Percentiles rank a stretch among this genome's conserved stretches.
These are phyloP conservation scores for Erebia palarica DNA, from an alignment of 2,888 invertebrate species.

Conservation along the genomic window DNA sequence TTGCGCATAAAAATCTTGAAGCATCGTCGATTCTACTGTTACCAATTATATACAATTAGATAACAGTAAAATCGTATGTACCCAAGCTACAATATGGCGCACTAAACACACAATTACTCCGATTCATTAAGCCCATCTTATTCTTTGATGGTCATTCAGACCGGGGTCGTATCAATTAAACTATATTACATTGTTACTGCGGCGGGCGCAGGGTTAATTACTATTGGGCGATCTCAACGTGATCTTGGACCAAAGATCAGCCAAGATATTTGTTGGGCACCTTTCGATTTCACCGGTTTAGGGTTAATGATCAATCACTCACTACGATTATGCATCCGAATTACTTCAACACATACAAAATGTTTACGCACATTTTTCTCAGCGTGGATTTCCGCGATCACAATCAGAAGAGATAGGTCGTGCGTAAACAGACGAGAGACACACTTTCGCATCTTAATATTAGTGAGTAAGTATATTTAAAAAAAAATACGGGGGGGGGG, in stretches of 20 bases:
- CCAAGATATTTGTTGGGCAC: constrained; percentile 58
- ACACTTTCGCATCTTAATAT: no score
- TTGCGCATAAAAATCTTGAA: no score
- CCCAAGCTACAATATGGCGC: constrained; percentile 16
- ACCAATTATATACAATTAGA: constrained; percentile 14
- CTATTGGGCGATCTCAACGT: constrained; percentile 69
- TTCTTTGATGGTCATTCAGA: constrained; percentile 55
- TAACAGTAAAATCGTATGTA: constrained; percentile 13
- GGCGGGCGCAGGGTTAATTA: constrained; percentile 71
- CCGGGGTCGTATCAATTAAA: constrained; percentile 78
- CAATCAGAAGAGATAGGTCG: no score
- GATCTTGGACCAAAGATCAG: constrained; percentile 61
- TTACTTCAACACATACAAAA: constrained; percentile 10
- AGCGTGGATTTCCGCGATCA: no score
- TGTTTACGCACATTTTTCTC: background rate
- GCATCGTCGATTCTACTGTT: no score
- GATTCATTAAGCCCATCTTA: constrained; percentile 55
- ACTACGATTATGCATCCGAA: constrained; percentile 15
- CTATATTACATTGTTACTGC: constrained; percentile 76
- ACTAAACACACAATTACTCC: constrained; percentile 37
- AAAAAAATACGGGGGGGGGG: no score
- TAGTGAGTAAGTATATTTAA: no score
- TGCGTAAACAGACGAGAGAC: no score
- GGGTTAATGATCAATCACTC: constrained; percentile 47
- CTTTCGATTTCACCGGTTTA: constrained; percentile 62